phyloP scores from a whole-genome alignment of 2,888 invertebrate genomes.

The Neoitamus cyanurus region DNA sequence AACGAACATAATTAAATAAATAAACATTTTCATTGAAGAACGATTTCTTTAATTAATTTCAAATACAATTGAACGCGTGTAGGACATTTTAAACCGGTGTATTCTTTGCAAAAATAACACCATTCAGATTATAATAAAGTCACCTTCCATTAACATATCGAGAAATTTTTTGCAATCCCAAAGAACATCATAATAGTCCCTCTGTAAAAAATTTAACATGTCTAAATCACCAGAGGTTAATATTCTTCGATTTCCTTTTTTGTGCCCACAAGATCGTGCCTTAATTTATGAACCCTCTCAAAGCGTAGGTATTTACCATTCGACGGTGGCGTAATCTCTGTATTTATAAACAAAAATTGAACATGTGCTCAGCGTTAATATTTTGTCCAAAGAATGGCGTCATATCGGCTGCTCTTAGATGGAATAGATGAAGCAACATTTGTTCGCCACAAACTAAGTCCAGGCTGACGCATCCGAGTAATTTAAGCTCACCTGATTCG shows the following conservation, averaged over 20 bases:
- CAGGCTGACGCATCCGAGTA: neutral
- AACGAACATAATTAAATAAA: too few relatives aligned
- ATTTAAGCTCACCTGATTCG: constrained; percentile 1
- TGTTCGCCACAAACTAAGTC: neutral
- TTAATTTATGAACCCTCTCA: neutral
- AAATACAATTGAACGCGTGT: neutral
- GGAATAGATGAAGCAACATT: neutral
- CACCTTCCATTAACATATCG: neutral
- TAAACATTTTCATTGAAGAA: too few relatives aligned
- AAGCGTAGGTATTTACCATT: neutral
- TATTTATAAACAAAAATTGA: neutral
- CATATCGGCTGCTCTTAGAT: neutral
- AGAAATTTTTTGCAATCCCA: neutral
- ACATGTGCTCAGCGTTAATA: neutral
- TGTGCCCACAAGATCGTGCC: neutral
- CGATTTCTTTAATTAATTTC: neutral
- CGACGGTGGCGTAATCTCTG: neutral
- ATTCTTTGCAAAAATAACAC: neutral
- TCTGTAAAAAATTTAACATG: neutral
- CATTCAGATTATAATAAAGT: too few relatives aligned
- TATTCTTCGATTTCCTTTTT: neutral
- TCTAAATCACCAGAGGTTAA: neutral
- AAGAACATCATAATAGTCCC: neutral
- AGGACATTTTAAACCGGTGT: neutral
- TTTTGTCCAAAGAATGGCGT: neutral